Evolutionary conservation across 2,888 invertebrate species (phyloP), one percentile per base, ranked within the genome.

Genomic region (Pecten maximus): DNA sequence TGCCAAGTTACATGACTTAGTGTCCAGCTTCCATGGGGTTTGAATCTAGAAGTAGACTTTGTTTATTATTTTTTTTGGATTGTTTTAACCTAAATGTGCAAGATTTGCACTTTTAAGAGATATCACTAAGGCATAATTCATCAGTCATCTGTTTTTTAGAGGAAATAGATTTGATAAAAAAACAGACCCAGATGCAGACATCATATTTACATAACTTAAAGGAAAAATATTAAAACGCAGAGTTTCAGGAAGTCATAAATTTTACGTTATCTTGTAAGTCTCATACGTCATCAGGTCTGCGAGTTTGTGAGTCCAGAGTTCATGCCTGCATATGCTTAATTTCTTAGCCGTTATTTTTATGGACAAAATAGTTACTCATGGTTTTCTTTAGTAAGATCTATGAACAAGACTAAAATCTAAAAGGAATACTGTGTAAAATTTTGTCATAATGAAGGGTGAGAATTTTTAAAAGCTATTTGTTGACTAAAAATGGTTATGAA

Each of bases 161-260:
- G 74, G 35, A 74, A 74, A 74, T 35, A 74, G 74, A 74, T 74
- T 35, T 74, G 74, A 35, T 74, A 74, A 74, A 74, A 74, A 35
- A 16, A 23, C 74, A 12, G 23, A 74, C 28, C 28, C 28, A 74
- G 35, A 74, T 0, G 35, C 35, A 35, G 28, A 35, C 6, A 44
- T 44, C 12, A 35, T 35, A 74, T 74, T 74, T 6, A 74, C 28
- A 6, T 15, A 35, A 74, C 35, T 35, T 35, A 74, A 60, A 23
- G 60, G 28, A 74, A 15, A 74, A 35, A 74, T 74, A 74, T 74
- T 28, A 74, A 74, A 74, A 74, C 35, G 35, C 74, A 35, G 28
- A 23, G 35, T 74, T 35, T 10, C 74, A 35, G 28, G 74, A 74
- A 74, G 74, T 74, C 74, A 74, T 74, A 35, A 35, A 74, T 74